Evolutionary conservation across 2,888 invertebrate species (phyloP).

Genomic region (Erebia aethiops): DNA sequence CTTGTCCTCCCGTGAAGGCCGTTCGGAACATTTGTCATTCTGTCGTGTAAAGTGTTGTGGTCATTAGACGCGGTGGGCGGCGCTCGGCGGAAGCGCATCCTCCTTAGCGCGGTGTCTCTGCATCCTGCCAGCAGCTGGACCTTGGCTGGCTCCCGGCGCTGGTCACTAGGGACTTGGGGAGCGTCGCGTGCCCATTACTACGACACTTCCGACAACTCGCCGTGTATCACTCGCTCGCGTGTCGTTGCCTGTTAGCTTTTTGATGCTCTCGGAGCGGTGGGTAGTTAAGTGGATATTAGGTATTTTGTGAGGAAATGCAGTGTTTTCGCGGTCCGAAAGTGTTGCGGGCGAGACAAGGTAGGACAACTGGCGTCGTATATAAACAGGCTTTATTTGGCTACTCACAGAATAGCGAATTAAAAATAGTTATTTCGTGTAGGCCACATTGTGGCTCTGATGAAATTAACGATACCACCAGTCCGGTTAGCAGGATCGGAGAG

Average conservation of each 20-base stretch:
- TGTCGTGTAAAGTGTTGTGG: conserved; percentile 17
- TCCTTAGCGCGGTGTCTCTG: conserved; percentile 70
- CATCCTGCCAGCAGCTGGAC: conserved; percentile 51
- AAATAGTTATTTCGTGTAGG: no score
- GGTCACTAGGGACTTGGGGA: conserved; percentile 1
- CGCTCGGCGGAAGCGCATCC: conserved; percentile 74
- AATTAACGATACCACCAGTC: no score
- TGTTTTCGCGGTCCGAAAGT: background rate
- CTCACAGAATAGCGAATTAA: no score
- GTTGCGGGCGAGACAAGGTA: background rate
- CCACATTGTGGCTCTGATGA: no score
- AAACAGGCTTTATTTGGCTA: no score
- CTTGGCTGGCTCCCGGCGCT: conserved; percentile 34
- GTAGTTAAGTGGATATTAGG: background rate
- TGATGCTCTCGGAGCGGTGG: background rate
- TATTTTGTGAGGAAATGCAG: background rate
- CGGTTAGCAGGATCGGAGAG: no score
- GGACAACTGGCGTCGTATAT: no score
- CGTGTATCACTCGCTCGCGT: background rate
- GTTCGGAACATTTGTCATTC: background rate
- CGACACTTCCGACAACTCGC: background rate
- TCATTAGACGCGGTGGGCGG: conserved; percentile 43
- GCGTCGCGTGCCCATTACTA: conserved; percentile 26
- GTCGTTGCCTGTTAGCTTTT: background rate
- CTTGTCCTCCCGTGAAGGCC: conserved; percentile 32